These are phyloP conservation scores for Cerastis rubricosa DNA, from an alignment of 2,888 invertebrate genomes.

Conservation along the genomic window DNA sequence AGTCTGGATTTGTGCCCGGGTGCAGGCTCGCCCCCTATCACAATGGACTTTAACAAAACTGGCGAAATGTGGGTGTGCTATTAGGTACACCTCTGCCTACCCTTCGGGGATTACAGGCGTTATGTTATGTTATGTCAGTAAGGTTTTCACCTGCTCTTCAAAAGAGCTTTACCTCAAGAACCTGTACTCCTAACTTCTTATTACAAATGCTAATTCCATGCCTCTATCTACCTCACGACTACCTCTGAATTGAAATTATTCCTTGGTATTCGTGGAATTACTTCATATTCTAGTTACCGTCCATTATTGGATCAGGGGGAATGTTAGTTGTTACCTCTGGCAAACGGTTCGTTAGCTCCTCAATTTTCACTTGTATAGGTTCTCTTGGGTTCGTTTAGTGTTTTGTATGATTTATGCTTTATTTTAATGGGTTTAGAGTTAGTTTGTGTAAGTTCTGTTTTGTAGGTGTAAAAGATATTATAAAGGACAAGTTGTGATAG, in stretches of 20 bases:
- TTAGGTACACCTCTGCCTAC: too few species aligned
- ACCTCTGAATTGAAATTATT: conserved; percentile 51
- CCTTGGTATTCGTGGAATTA: conserved; percentile 44
- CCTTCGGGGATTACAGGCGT: too few species aligned
- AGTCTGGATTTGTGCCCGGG: too few species aligned
- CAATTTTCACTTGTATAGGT: background rate
- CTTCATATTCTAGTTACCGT: conserved; percentile 39
- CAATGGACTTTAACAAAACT: too few species aligned
- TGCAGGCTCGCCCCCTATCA: too few species aligned
- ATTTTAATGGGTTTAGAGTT: background rate
- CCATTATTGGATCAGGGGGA: conserved; percentile 42
- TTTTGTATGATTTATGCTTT: background rate
- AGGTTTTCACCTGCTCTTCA: background rate
- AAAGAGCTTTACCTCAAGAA: background rate
- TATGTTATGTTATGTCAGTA: background rate
- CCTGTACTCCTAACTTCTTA: background rate
- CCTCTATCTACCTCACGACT: background rate
- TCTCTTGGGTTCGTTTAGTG: conserved; percentile 7
- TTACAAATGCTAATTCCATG: conserved; percentile 10
- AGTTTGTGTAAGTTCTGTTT: background rate
- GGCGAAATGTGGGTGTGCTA: too few species aligned
- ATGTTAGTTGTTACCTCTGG: conserved; percentile 45
- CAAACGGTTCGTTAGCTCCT: conserved; percentile 43
- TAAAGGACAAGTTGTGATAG: too few species aligned
- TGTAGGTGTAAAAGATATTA: background rate